Base-by-base conservation (phyloP, 2,113 vertebrate species). In the Syngnathus scovelli region DNA sequence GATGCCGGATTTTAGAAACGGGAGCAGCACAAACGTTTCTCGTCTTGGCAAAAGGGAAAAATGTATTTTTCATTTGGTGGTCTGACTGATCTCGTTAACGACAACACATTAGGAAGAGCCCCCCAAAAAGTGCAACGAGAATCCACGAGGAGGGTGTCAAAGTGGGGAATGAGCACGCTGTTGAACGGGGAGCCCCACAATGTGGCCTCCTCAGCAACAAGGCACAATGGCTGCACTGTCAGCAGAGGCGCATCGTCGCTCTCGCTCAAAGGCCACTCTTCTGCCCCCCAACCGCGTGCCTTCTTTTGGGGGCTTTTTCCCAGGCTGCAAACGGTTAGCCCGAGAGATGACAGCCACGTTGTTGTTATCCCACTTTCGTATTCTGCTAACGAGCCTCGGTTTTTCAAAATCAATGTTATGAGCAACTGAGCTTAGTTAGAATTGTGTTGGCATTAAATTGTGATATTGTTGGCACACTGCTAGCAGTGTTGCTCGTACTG, bases 201-300 rank as follows among this genome's bases (percentile, higher is more conserved):
- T 70, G 81, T 84, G 44, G 80, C 75, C 85, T 72, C 75, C 78
- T 67, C 64, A 44, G 75, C 56, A 74, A 83, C 75, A 59, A 72
- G 72, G 72, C 73, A 89, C 88, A 89, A 89, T 86, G 85, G 76
- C 71, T 62, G 75, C 76, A 75, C 85, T 88, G 83, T 89, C 76
- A 84, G 75, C 74, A 19, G 56, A 39, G 68, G 66, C 55, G 23
- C 75, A 76, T 72, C 75, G 55, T 73, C 23, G 61, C 59, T 65
- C 43, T 70, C 33, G 37, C 6, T 70, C 78, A 76, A 85, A 85
- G 76, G 80, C 68, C 8, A 9, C 75, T 77, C 74, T 80, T 85
- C 80, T 83, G 41, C 23, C 1, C 61, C 51, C 73, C 74, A 72
- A 77, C 77, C 36, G 71, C 59, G 63, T 19, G 60, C n/a, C 12